Evolutionary conservation across 2,113 vertebrate genomes (phyloP).

Genomic region (Talpa occidentalis): DNA sequence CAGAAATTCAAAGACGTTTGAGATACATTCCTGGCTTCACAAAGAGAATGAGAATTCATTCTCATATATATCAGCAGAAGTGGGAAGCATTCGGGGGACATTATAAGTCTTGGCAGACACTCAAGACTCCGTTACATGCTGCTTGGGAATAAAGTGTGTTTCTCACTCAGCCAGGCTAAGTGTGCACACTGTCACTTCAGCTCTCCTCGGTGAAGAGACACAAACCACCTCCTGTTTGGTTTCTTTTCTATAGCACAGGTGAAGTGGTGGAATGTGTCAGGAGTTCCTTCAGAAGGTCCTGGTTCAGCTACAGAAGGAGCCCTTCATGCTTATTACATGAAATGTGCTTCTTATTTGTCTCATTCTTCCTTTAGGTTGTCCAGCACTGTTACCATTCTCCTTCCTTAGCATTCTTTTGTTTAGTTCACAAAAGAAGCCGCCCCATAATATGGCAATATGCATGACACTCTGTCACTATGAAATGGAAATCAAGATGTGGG

Average conservation of each 20-base stretch:
- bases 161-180: conserved; percentile 35
- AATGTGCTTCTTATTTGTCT: not conserved
- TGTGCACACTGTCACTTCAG: not conserved
- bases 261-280: not conserved
- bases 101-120: conserved; percentile 61
- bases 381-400: not conserved
- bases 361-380: not conserved
- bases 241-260: not conserved
- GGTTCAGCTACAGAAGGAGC: not conserved
- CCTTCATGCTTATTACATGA: not conserved
- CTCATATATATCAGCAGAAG: conserved; percentile 61
- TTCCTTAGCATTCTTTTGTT: not conserved
- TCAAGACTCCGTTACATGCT: conserved; percentile 52
- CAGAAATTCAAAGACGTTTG: conserved; percentile 57
- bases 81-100: not conserved
- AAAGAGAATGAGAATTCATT: conserved; percentile 70
- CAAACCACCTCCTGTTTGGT: not conserved
- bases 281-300: not conserved
- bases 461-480: not conserved
- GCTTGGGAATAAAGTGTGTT: conserved; percentile 44
- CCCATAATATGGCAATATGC: not conserved
- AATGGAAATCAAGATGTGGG: not conserved
- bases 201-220: not conserved
- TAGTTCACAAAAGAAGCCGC: not conserved
- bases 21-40: conserved; percentile 61